A percentile compares a stretch with the other conserved stretches of the same genome.
phyloP scores from a whole-genome alignment of 2,113 vertebrate species.

The Cyrtonyx montezumae region DNA sequence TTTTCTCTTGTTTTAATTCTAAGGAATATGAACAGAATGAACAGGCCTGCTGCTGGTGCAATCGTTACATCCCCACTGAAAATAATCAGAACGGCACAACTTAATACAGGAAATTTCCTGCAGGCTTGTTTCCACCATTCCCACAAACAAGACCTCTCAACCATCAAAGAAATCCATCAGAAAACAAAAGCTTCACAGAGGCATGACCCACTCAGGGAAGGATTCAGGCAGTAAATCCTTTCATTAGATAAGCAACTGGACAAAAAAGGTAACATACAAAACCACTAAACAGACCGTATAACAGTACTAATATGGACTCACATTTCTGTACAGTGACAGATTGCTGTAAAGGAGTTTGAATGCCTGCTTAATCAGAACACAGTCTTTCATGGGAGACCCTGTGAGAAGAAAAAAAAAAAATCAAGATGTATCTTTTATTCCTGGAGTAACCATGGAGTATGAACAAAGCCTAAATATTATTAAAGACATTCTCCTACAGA shows the following conservation, averaged over 20 bases:
- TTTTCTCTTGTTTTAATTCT: too few relatives aligned
- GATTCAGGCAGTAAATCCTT: neutral
- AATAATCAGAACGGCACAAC: neutral
- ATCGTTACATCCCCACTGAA: neutral
- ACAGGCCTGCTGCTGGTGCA: neutral
- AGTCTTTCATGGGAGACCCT: slow-evolving; percentile 53
- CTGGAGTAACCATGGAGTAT: fast-evolving
- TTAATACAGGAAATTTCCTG: neutral
- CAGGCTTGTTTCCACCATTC: neutral
- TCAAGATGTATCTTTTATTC: neutral
- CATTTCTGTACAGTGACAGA: slow-evolving; percentile 1
- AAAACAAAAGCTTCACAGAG: neutral
- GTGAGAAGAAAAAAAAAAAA: neutral
- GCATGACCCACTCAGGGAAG: neutral
- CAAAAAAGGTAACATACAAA: neutral
- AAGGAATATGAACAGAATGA: too few relatives aligned
- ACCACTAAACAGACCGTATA: neutral
- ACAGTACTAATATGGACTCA: slow-evolving; percentile 12
- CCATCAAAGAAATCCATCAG: neutral
- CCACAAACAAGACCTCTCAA: neutral
- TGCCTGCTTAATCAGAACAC: slow-evolving; percentile 39
- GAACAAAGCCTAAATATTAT: fast-evolving
- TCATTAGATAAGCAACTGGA: neutral
- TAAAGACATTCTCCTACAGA: neutral
- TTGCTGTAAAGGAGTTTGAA: slow-evolving; percentile 58